Evolutionary conservation across 2,888 invertebrate species (phyloP).

Genomic region (Anarsia innoxiella): DNA sequence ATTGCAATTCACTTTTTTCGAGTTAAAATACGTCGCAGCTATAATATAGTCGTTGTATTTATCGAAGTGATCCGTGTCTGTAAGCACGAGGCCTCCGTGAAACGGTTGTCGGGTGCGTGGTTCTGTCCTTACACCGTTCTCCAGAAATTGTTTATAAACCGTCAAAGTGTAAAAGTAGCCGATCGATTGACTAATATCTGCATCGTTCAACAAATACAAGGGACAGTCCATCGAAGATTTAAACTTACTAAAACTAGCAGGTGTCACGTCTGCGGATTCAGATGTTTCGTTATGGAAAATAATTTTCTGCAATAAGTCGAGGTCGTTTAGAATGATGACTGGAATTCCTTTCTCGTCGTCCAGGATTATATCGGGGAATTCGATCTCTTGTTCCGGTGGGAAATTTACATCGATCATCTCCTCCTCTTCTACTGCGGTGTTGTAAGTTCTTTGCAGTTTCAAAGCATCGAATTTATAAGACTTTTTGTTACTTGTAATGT

Average conservation of each 20-base stretch:
- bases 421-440: constrained; percentile 23
- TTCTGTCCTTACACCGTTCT: constrained; percentile 24
- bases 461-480: constrained; percentile 35
- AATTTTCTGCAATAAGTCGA: constrained; percentile 31
- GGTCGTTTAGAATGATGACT: constrained; percentile 29
- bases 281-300: constrained; percentile 26
- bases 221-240: constrained; percentile 34
- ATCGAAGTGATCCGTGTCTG: constrained; percentile 32
- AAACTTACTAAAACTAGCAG: constrained; percentile 34
- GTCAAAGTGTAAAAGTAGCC: constrained; percentile 39
- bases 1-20: constrained; percentile 33
- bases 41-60: constrained; percentile 40
- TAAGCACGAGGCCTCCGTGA: constrained; percentile 35
- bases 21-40: constrained; percentile 36
- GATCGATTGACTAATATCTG: constrained; percentile 31
- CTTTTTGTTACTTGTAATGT: constrained; percentile 32
- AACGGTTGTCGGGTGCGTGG: constrained; percentile 34
- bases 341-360: constrained; percentile 38
- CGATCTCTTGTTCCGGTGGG: constrained; percentile 31
- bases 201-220: constrained; percentile 31
- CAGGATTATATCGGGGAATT: constrained; percentile 38
- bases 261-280: constrained; percentile 3
- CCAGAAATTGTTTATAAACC: constrained; percentile 34
- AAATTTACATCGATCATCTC: constrained; percentile 28
- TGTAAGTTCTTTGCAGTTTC: constrained; percentile 27